Base-by-base conservation (phyloP, 1,140 invertebrate genomes). In the Listronotus bonariensis region DNA sequence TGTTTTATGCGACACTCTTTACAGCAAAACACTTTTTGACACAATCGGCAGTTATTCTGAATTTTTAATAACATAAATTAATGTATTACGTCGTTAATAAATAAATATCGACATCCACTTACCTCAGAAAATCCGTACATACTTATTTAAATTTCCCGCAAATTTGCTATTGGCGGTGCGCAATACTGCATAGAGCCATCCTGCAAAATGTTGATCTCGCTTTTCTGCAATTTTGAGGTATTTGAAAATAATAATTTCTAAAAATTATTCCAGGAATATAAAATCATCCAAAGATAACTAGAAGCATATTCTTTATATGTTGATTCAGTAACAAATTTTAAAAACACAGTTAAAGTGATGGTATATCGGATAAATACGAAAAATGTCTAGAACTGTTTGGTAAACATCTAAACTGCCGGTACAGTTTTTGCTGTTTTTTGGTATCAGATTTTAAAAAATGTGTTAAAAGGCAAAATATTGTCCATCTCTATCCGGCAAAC, bases 21-120 rank as follows among this genome's bases (percentile, higher is more conserved):
- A 54, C 72, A 73, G 60, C 72, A 73, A 60, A 72, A 73, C n/a
- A 51, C 52, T 55, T 72, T 68, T 38, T 38, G 20, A 59, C 72
- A 73, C 11, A 72, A 54, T 38, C 70, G 63, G 59, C 72, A 73
- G n/a, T 66, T 55, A 62, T 73, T 72, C 72, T 73, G 41, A 58
- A 73, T 62, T 20, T 65, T 14, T 17, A 60, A 8, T 45, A 17
- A 42, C 55, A 17, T 49, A 46, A 17, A 34, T 32, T 51, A 14
- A 5, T 31, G 51, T 11, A n/a, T n/a, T n/a, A 17, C 34, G n/a
- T 48, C 3, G 17, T 20, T 55, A 34, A 48, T 54, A 14, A 26
- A 34, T 36, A 15, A 12, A 31, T 26, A 41, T n/a, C 17, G 26
- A 31, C 1, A 3, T 43, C n/a, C 32, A 62, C 58, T 67, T 40